These are phyloP conservation scores for Dissostichus mawsoni DNA, from an alignment of 2,113 vertebrate genomes.

Conservation along the genomic window DNA sequence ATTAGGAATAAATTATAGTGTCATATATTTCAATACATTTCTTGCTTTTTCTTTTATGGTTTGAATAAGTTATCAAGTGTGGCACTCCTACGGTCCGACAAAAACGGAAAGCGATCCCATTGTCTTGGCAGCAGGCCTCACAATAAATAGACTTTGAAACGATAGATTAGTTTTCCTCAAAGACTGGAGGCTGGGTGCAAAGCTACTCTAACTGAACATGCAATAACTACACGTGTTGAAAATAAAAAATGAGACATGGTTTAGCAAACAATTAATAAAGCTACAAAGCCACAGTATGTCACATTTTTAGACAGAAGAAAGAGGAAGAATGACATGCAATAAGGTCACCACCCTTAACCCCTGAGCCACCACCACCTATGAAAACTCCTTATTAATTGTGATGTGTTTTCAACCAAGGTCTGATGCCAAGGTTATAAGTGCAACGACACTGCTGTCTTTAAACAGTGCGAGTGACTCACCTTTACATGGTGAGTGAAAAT, in stretches of 20 bases:
- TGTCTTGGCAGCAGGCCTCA: too few species aligned
- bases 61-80: too few species aligned
- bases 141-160: too few species aligned
- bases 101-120: too few species aligned
- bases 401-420: background rate
- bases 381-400: background rate
- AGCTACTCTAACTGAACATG: background rate
- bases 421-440: background rate
- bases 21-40: too few species aligned
- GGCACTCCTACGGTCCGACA: too few species aligned
- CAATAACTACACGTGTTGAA: background rate
- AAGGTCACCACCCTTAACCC: background rate
- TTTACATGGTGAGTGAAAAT: background rate
- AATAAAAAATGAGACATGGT: background rate
- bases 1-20: too few species aligned
- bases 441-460: background rate
- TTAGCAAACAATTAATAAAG: background rate
- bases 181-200: background rate
- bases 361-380: background rate
- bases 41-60: too few species aligned
- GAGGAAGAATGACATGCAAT: background rate
- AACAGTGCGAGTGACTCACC: constrained; percentile 5
- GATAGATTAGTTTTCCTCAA: background rate
- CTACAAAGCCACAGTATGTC: background rate
- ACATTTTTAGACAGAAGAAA: background rate